phyloP scores from a whole-genome alignment of 2,888 invertebrate genomes.

The Lycocerus yunnanus region DNA sequence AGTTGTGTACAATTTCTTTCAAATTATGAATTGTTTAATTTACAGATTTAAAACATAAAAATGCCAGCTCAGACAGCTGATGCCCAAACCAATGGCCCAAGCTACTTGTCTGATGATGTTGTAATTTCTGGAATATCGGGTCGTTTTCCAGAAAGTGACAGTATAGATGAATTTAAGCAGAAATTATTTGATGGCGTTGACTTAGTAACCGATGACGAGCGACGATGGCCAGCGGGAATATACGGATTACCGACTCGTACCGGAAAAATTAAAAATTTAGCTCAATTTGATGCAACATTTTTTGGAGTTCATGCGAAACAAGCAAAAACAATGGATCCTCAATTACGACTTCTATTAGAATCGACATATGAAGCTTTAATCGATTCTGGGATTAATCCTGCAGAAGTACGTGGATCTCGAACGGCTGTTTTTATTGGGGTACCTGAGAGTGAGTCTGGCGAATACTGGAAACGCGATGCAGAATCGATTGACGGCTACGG shows the following conservation, averaged over 20 bases:
- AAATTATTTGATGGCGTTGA: slow-evolving; percentile 90
- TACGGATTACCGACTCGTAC: slow-evolving; percentile 79
- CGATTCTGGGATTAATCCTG: slow-evolving; percentile 86
- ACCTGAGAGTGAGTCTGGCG: slow-evolving; percentile 88
- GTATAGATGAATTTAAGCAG: slow-evolving; percentile 90
- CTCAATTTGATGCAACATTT: slow-evolving; percentile 84
- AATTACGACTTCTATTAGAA: slow-evolving; percentile 77
- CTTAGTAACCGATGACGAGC: slow-evolving; percentile 89
- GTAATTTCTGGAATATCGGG: slow-evolving; percentile 85
- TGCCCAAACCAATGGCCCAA: slow-evolving; percentile 51
- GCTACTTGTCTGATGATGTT: slow-evolving; percentile 64
- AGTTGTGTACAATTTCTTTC: no score
- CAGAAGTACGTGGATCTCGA: slow-evolving; percentile 79
- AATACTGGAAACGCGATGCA: slow-evolving; percentile 82
- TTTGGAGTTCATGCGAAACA: slow-evolving; percentile 92
- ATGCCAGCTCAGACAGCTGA: slow-evolving; percentile 69
- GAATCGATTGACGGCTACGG: slow-evolving; percentile 90
- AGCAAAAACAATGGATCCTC: slow-evolving; percentile 91
- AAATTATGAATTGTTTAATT: no score
- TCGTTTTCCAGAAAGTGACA: slow-evolving; percentile 88
- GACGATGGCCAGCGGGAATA: slow-evolving; percentile 84
- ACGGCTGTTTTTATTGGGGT: slow-evolving; percentile 96
- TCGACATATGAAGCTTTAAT: slow-evolving; percentile 90
- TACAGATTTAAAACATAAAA: slow-evolving; percentile 42
- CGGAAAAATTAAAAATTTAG: slow-evolving; percentile 82